Base-by-base conservation (phyloP, 2,113 vertebrate species). In the Oncorhynchus masou region DNA sequence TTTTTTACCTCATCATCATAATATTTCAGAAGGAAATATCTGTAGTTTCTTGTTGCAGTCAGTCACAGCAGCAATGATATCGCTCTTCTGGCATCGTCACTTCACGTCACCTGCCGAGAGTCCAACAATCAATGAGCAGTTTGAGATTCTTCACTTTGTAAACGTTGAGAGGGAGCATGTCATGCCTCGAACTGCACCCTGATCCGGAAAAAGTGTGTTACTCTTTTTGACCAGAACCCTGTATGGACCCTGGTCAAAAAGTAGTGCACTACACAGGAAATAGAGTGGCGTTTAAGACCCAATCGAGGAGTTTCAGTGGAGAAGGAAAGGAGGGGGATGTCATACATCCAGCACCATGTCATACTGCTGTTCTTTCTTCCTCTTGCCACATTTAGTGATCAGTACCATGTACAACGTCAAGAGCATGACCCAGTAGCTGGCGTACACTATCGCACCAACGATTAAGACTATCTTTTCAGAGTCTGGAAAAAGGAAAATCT, bases 271-370 rank as follows among this genome's bases (percentile, higher is more conserved):
- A 54, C 2, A 5, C 3, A 3, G 51, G 51, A 16, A 11, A 9
- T 64, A 25, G 6, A 15, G 51, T 54, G 51, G 15, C 4, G n/a
- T 22, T 64, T 64, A 22, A 11, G 60, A 22, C 16, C 9, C 4
- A 34, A 39, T 25, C 24, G 20, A 48, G 29, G 68, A 22, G 39
- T n/a, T 19, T 34, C 6, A 48, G 68, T 6, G 24, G 45, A 45
- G 39, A n/a, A 66, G 57, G 75, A 71, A 81, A 64, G 73, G 49
- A 81, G 79, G 78, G 62, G 31, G 76, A 75, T 68, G 87, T 97
- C 95, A 99, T 92, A 99, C 96, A 2, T 99, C 96, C 79, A 99
- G 95, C 89, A 99, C 97, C 96, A 99, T 96, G 87, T 99, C 95
- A 25, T 96, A 98, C 85, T 97, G 95, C 85, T 95, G 91, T 73